Base-by-base conservation (phyloP, 2,113 vertebrate species). In the Gadus macrocephalus region DNA sequence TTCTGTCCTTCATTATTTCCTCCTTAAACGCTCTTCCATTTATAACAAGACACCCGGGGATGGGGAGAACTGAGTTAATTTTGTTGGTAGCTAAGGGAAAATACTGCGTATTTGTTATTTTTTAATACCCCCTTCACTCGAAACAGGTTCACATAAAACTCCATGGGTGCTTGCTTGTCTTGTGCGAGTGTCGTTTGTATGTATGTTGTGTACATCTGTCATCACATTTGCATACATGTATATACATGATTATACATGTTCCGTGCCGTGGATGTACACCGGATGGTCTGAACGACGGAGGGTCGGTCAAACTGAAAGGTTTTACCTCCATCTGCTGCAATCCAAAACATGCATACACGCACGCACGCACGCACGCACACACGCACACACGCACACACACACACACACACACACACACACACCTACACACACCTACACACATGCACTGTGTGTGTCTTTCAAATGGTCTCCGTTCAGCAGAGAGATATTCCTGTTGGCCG, bases 261-360 rank as follows among this genome's bases (percentile, higher is more conserved):
- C 4, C 1, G 11, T 65, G 64, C 31, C 5, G 63, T 35, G 63
- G 3, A 17, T 9, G 63, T 20, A 0, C 35, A 72, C 77, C 76
- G 83, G 78, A 78, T 87, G 81, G 75, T 78, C 81, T 83, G 74
- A 85, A 80, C 72, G 80, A 83, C 83, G 78, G 83, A 49, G 78
- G 79, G 63, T 73, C 72, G 76, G 74, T 80, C 78, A 77, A 53
- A 77, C 79, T 76, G 70, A 85, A 81, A 80, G 71, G 78, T 78
- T 83, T 81, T 85, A 79, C 78, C 82, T 87, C 87, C 87, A 89
- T 91, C 87, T 89, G 89, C 79, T 82, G 70, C 68, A 75, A 59
- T 59, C 60, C 62, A 56, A 74, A n/a, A 22, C 64, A 73, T 65
- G 74, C 62, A 70, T 64, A 62, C 71, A 69, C 19, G 62, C 58